Base-by-base conservation (phyloP, 2,113 vertebrate species). In the Lipophrys pholis region DNA sequence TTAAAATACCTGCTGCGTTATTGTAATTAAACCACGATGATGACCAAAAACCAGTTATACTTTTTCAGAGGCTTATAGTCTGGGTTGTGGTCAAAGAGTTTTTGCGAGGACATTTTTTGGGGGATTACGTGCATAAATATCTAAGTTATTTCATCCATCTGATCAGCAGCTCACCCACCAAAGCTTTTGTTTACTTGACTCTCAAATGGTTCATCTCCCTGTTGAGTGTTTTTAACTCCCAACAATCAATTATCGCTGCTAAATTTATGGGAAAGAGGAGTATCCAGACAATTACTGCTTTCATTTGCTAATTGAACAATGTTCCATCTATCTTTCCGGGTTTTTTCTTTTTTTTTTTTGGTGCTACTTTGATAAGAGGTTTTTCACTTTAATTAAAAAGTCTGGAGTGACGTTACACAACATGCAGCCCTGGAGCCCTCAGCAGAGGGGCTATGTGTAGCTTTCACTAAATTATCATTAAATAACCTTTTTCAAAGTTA, bases 81-180 rank as follows among this genome's bases (percentile, higher is more conserved):
- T 38, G 16, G 35, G 53, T 39, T 3, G 8, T 62, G 6, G 17
- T n/a, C 6, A 66, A 53, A 71, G 87, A 79, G 57, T 85, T 90
- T 75, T 75, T 62, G 12, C 5, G n/a, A n/a, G n/a, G 21, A 15
- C 36, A 14, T 49, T 45, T 57, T 42, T 16, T 38, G 17, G n/a
- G 9, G 7, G 14, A 38, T 42, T 42, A 7, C 12, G 1, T 11
- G 0, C 35, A 21, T 21, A 52, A 76, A 86, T 79, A 85, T 80
- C 36, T 46, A 90, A 91, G 76, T 88, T 88, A 88, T 85, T 86
- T 78, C 85, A 91, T 89, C 85, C 80, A 77, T 85, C 61, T 78
- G 57, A 81, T 81, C 73, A 79, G 75, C 69, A 64, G 14, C 69
- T 83, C 83, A 81, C 68, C 74, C 70, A 6, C 83, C 64, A 82